These are phyloP conservation scores for Drosophila atripex DNA, from an alignment of 2,888 invertebrate genomes.

Conservation along the genomic window DNA sequence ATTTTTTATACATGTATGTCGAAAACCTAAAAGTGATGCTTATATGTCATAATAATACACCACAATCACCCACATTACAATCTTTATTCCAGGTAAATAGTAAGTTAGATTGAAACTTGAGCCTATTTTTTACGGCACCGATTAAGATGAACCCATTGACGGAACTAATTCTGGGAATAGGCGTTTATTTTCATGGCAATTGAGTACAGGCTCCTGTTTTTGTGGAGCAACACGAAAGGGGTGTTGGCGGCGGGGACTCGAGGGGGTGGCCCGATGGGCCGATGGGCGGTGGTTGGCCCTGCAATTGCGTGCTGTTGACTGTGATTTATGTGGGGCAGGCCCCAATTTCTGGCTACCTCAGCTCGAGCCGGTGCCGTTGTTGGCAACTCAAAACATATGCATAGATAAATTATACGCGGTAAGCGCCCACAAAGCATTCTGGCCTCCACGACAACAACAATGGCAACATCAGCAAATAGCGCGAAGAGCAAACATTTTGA, in stretches of 20 bases:
- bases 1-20: too few relatives aligned
- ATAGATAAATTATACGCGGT: constrained; percentile 78
- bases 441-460: constrained; percentile 39
- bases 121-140: not conserved
- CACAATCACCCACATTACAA: too few relatives aligned
- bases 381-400: constrained; percentile 77
- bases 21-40: too few relatives aligned
- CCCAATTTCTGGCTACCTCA: constrained; percentile 39
- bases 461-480: constrained; percentile 36
- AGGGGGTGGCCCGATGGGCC: constrained; percentile 1
- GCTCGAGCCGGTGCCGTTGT: constrained; percentile 52
- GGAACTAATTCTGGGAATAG: constrained; percentile 15
- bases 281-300: constrained; percentile 6
- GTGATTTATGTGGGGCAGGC: constrained; percentile 47
- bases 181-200: constrained; percentile 54
- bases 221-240: constrained; percentile 65
- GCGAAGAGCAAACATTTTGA: constrained; percentile 69
- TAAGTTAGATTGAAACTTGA: not conserved
- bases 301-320: constrained; percentile 36
- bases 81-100: too few relatives aligned
- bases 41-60: too few relatives aligned
- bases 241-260: constrained; percentile 40
- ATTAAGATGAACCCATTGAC: not conserved
- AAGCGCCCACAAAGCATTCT: constrained; percentile 64
- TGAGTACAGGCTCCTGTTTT: constrained; percentile 49